A percentile compares a stretch with the other conserved stretches of the same genome.
Evolutionary conservation across 1,140 invertebrate species (phyloP).

Genomic region (Magallana gigas): DNA sequence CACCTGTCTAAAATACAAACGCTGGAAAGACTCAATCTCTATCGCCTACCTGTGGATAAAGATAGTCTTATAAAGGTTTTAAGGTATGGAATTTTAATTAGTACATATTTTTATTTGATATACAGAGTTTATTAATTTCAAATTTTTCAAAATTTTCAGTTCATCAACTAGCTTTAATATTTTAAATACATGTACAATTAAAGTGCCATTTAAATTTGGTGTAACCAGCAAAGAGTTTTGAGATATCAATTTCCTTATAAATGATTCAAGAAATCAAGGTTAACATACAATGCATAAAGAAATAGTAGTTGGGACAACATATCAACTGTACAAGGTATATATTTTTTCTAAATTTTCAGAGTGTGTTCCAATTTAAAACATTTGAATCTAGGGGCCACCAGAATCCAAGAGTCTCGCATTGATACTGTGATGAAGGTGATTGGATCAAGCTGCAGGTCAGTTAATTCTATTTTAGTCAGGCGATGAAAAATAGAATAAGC

Average conservation of each 20-base stretch:
- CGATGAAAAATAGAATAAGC: too few species aligned
- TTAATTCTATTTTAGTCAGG: background rate
- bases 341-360: constrained; percentile 62
- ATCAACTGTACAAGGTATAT: too few species aligned
- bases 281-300: background rate
- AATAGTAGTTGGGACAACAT: too few species aligned
- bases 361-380: constrained; percentile 71
- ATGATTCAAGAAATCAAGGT: background rate
- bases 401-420: constrained; percentile 44
- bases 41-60: constrained; percentile 83
- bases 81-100: background rate
- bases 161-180: background rate
- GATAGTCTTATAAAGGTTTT: background rate
- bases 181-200: background rate
- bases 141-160: background rate
- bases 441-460: constrained; percentile 72
- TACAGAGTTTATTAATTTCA: background rate
- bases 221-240: too few species aligned
- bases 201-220: background rate
- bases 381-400: constrained; percentile 74
- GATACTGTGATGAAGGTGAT: constrained; percentile 71
- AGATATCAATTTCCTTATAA: too few species aligned
- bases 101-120: background rate
- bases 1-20: constrained; percentile 83
- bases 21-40: constrained; percentile 88